These are phyloP conservation scores for Eurois occulta DNA, from an alignment of 2,888 invertebrate species.

Conservation along the genomic window DNA sequence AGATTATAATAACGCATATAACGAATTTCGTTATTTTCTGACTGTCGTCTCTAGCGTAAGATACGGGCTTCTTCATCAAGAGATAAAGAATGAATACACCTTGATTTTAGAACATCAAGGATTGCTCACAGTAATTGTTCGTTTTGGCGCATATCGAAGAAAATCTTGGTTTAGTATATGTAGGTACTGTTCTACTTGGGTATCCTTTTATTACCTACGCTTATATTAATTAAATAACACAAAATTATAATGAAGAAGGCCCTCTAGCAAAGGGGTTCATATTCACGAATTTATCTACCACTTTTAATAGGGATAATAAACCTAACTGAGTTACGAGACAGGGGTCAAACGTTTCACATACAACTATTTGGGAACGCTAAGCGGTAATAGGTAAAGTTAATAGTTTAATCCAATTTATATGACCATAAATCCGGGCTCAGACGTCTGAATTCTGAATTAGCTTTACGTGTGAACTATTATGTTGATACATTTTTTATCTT, in stretches of 20 bases:
- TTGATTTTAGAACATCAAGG: not conserved
- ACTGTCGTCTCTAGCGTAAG: not conserved
- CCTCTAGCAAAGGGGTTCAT: constrained; percentile 18
- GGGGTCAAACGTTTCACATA: constrained; percentile 60
- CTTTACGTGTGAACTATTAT: constrained; percentile 53
- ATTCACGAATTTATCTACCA: constrained; percentile 36
- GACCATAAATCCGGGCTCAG: constrained; percentile 68
- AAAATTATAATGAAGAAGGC: constrained; percentile 9
- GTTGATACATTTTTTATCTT: not conserved
- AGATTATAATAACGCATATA: too few species aligned
- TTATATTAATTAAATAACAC: not conserved
- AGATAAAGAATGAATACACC: not conserved
- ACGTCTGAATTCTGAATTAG: constrained; percentile 68
- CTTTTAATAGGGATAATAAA: constrained; percentile 51
- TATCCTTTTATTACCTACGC: not conserved
- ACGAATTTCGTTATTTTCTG: too few species aligned
- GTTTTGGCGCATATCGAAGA: not conserved
- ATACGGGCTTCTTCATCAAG: too few species aligned
- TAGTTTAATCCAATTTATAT: constrained; percentile 68
- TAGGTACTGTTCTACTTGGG: not conserved
- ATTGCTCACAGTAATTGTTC: not conserved
- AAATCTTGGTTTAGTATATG: not conserved
- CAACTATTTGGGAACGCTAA: constrained; percentile 54
- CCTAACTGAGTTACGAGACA: constrained; percentile 48
- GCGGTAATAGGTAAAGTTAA: constrained; percentile 63